Conservation (phyloP, 2,888 invertebrate genomes). For the Peribatodes rhomboidaria region DNA sequence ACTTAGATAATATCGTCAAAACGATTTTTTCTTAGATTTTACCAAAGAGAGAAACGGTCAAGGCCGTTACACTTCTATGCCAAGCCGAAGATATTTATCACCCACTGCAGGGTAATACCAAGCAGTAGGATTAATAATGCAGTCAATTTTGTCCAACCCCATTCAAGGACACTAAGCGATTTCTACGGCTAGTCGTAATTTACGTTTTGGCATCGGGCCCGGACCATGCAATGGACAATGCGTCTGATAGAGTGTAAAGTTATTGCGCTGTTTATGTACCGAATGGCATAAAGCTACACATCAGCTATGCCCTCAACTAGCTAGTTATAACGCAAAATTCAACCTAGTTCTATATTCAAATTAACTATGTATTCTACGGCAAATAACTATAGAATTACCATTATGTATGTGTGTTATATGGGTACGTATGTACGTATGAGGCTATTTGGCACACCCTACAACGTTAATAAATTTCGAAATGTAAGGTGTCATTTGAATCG, state of each 20-base stretch:
- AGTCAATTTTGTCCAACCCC: constrained; percentile 35
- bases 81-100: not conserved
- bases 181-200: constrained; percentile 31
- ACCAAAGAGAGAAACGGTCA: not conserved
- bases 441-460: too few relatives aligned
- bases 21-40: not conserved
- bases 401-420: too few relatives aligned
- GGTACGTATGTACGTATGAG: too few relatives aligned
- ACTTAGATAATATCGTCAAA: not conserved
- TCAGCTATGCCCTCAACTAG: too few relatives aligned
- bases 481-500: too few relatives aligned
- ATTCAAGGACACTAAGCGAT: constrained; percentile 42
- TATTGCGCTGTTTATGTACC: constrained; percentile 28
- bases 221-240: constrained; percentile 41
- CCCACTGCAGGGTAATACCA: constrained; percentile 5
- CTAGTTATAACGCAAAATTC: not conserved
- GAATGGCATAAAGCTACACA: not conserved
- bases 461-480: too few relatives aligned
- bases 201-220: constrained; percentile 45
- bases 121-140: constrained; percentile 25
- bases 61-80: constrained; percentile 11
- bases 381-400: too few relatives aligned
- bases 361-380: too few relatives aligned
- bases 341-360: not conserved
- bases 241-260: constrained; percentile 37